A percentile compares a stretch with the other conserved stretches of the same genome.
Conservation (phyloP, 2,797 vertebrate species). For the Gymnopithys bicolor region DNA sequence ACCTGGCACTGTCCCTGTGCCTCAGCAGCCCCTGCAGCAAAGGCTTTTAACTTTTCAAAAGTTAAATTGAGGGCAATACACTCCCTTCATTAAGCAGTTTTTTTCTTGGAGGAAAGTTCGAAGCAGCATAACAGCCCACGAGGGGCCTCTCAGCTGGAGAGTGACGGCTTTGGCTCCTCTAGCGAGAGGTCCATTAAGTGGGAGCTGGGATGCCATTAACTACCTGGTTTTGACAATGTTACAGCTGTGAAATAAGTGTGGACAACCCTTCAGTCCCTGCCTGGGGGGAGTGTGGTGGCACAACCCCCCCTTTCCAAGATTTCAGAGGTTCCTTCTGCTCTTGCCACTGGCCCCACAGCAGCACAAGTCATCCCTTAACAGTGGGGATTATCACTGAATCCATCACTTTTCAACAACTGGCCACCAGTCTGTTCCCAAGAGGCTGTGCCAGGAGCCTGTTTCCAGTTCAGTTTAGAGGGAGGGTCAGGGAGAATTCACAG, state of each 20-base stretch:
- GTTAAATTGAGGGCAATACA: neutral
- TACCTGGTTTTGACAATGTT: neutral
- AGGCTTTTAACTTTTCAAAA: neutral
- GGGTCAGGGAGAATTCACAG: neutral
- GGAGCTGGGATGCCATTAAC: neutral
- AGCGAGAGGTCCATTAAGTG: neutral
- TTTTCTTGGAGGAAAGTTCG: neutral
- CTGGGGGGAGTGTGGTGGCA: neutral
- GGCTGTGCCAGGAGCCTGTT: rapidly evolving
- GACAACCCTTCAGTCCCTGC: neutral
- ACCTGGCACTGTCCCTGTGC: neutral
- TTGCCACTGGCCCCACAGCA: neutral
- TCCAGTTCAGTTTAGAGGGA: neutral
- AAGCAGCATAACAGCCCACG: neutral
- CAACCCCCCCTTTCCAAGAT: rapidly evolving
- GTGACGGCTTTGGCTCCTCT: neutral
- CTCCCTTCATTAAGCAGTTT: neutral
- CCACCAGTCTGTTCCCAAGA: neutral
- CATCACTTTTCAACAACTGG: neutral
- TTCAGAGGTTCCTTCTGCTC: neutral
- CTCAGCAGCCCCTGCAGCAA: neutral
- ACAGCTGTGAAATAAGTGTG: neutral
- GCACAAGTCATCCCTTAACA: rapidly evolving
- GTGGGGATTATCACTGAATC: neutral
- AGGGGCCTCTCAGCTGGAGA: neutral